Percentiles rank a stretch among this genome's conserved stretches.
phyloP scores from a whole-genome alignment of 2,888 invertebrate genomes.

The Ferdinandea cuprea region DNA sequence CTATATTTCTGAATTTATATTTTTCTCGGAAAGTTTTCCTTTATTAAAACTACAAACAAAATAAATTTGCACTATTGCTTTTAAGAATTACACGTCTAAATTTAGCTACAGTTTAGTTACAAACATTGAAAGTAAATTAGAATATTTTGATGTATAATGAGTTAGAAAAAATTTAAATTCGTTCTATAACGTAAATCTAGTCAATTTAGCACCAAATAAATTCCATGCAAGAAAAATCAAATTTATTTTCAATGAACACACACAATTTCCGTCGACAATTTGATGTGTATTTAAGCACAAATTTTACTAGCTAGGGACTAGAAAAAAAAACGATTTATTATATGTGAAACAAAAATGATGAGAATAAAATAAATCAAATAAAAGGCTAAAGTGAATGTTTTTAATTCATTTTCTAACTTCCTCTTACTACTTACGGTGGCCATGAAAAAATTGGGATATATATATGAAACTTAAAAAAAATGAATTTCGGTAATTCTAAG shows the following conservation, averaged over 20 bases:
- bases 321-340: background rate
- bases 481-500: no score
- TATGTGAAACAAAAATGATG: background rate
- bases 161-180: background rate
- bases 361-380: background rate
- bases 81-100: background rate
- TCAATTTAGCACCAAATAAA: background rate
- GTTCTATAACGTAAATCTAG: no score
- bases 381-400: no score
- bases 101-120: no score
- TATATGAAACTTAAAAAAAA: no score
- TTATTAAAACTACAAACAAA: background rate
- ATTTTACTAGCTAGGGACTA: background rate
- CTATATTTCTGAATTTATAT: background rate
- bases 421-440: no score
- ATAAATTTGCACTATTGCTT: background rate
- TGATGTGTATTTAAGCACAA: constrained; percentile 5
- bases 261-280: background rate
- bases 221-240: background rate
- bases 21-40: background rate
- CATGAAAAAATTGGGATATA: no score
- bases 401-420: no score
- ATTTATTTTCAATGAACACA: no score
- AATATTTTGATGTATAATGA: background rate
- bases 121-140: no score